Conservation (phyloP, 2,888 invertebrate genomes). For the Nemotelus pantherinus region DNA sequence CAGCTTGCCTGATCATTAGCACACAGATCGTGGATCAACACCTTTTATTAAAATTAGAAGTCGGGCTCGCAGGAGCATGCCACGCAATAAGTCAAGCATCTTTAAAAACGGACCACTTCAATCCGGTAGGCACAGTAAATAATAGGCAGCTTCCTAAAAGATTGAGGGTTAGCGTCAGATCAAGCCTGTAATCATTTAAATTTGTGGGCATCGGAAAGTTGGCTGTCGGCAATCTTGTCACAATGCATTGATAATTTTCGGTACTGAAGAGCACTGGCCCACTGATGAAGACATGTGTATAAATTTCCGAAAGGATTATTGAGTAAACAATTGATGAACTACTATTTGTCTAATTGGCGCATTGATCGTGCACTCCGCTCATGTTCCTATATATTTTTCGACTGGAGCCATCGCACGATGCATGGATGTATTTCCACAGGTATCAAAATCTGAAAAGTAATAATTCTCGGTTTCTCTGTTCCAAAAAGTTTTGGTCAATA, state of each 20-base stretch:
- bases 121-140: no score
- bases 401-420: no score
- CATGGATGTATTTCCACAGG: no score
- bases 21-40: constrained; percentile 38
- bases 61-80: background rate
- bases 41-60: constrained; percentile 25
- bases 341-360: constrained; percentile 14
- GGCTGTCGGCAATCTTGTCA: constrained; percentile 26
- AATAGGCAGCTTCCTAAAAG: no score
- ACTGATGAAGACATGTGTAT: constrained; percentile 30
- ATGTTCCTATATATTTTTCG: no score
- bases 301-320: constrained; percentile 22
- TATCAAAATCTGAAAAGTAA: no score
- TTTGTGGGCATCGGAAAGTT: background rate
- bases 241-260: constrained; percentile 3
- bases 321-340: constrained; percentile 41
- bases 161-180: no score
- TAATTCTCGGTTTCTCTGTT: no score
- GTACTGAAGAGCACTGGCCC: background rate
- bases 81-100: background rate
- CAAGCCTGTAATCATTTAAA: constrained; percentile 25
- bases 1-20: constrained; percentile 30
- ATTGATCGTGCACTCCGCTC: background rate
- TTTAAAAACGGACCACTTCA: no score
- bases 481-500: no score